Base-by-base conservation (phyloP, 2,113 vertebrate species). In the Agelaius tricolor region DNA sequence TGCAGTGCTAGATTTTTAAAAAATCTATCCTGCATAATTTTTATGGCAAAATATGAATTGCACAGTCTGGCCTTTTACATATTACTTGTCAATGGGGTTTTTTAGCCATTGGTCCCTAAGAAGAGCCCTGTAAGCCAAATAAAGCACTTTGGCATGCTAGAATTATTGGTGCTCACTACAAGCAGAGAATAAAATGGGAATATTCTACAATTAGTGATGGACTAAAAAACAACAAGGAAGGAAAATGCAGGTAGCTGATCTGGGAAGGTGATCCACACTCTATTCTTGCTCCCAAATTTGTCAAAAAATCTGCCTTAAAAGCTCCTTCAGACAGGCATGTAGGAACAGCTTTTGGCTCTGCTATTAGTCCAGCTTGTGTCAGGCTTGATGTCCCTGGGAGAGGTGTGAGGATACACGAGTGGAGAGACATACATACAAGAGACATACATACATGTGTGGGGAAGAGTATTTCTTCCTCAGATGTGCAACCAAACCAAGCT, bases 371-470 rank as follows among this genome's bases (percentile, higher is more conserved):
- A 46, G 15, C 19, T 63, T 46, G 28, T 27, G 49, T 33, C 31
- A 24, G 43, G 41, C 18, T 52, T 41, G 55, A n/a, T 43, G n/a
- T 30, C 31, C 90, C 46, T 71, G 43, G 26, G n/a, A 79, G 67
- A 78, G 37, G 3, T 31, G 7, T 13, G 47, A 79, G 49, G 24
- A 81, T 31, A 44, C 8, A 8, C 1, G 0, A 16, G 18, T 33
- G 37, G 54, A 44, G 33, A 61, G 27, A 18, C 10, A 9, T 6
- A 26, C 14, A 8, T 8, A 9, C 1, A 0, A 44, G 33, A 61
- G 27, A 18, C 10, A 9, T 6, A 26, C 14, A 8, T 8, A 9
- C 1, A 0, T 9, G 37, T 24, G 11, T n/a, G 41, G 21, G 30
- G 21, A 66, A 61, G 26, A 23, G 23, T 31, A 44, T 31, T 78